Evolutionary conservation across 2,113 vertebrate genomes (phyloP).

Genomic region (Delphinus delphis): DNA sequence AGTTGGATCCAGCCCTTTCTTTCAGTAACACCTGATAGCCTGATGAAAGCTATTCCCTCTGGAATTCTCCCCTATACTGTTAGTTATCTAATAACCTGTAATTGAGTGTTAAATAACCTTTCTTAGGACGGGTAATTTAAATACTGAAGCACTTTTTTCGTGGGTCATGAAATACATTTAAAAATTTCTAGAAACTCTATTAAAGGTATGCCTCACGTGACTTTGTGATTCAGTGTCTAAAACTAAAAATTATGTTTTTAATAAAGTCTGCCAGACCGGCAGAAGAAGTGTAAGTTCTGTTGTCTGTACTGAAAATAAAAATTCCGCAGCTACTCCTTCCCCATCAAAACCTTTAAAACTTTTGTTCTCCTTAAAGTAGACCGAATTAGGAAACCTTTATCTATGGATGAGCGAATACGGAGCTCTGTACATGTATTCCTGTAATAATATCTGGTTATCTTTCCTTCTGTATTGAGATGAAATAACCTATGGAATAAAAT

Average conservation of each 20-base stretch:
- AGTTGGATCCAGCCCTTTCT: background rate
- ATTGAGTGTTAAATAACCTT: background rate
- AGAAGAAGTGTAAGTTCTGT: background rate
- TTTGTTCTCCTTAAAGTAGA: background rate
- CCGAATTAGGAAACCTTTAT: background rate
- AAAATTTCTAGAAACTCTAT: background rate
- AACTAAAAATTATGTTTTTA: background rate
- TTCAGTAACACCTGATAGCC: background rate
- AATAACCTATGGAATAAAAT: slow-evolving; percentile 18
- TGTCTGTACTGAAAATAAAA: background rate
- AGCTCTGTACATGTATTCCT: background rate
- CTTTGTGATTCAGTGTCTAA: background rate
- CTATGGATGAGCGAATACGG: background rate
- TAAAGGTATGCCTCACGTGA: background rate
- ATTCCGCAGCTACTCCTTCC: background rate
- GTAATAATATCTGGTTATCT: background rate
- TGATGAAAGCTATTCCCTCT: background rate
- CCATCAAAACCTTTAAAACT: background rate
- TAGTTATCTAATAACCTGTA: slow-evolving; percentile 34
- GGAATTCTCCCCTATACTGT: slow-evolving; percentile 12
- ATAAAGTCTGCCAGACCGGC: background rate
- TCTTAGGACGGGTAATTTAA: background rate
- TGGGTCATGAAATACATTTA: background rate
- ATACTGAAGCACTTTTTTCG: background rate
- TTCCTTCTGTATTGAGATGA: slow-evolving; percentile 10